Percentiles rank a stretch among this genome's conserved stretches.
Evolutionary conservation across 2,888 invertebrate genomes (phyloP).

Genomic region (Drosophila falleni): DNA sequence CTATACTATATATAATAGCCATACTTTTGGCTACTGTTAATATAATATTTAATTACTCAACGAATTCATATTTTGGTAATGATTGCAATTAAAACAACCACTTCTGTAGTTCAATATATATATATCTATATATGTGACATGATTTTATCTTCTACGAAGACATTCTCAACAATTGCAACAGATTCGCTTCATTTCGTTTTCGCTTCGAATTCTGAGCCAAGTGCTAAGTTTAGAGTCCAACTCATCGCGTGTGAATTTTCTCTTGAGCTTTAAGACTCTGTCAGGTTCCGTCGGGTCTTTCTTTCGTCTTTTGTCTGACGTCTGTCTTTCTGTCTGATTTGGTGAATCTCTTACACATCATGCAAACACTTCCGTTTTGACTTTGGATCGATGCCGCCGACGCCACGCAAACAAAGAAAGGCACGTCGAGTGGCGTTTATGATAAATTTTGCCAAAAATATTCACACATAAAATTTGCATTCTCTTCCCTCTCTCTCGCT

Average conservation of each 20-base stretch:
- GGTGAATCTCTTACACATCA: conserved; percentile 71
- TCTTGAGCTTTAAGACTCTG: conserved; percentile 21
- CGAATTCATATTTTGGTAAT: too few species aligned
- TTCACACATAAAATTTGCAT: conserved; percentile 18
- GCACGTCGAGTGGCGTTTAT: conserved; percentile 21
- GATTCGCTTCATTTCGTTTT: conserved; percentile 20
- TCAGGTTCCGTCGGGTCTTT: neutral
- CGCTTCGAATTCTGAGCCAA: conserved; percentile 26
- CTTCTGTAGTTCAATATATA: neutral
- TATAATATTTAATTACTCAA: too few species aligned
- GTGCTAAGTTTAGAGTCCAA: conserved; percentile 29
- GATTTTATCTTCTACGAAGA: neutral
- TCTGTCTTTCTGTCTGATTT: neutral
- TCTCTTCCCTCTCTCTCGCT: neutral
- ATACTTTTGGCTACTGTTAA: too few species aligned
- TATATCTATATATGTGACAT: neutral
- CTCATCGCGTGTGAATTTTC: conserved; percentile 65
- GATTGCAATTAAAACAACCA: too few species aligned
- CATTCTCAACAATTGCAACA: neutral
- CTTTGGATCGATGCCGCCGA: conserved; percentile 33
- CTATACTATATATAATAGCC: too few species aligned
- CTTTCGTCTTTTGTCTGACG: neutral
- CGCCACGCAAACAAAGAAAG: conserved; percentile 26
- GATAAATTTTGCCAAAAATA: conserved; percentile 64
- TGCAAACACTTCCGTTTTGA: conserved; percentile 75